Conservation (phyloP, 2,797 vertebrate genomes). For the Peromyscus melanophrys region DNA sequence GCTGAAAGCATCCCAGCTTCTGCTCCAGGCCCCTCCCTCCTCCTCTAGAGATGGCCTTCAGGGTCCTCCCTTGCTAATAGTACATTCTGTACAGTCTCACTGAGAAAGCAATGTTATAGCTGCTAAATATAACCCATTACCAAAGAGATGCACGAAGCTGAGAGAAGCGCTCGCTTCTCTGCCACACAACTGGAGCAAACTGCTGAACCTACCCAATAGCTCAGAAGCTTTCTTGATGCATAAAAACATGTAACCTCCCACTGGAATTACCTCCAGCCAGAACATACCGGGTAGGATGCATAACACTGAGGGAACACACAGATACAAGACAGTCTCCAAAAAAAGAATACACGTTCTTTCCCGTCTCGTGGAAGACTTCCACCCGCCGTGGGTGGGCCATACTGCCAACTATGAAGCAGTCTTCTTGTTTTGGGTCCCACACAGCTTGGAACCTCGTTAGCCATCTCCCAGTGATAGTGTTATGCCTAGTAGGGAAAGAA, state of each 20-base stretch:
- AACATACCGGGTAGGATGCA: conserved; percentile 92
- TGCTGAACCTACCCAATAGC: background rate
- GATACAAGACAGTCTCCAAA: conserved; percentile 88
- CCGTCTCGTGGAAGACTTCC: conserved; percentile 91
- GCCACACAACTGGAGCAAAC: conserved; percentile 35
- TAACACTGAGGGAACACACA: conserved; percentile 90
- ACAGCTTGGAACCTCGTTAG: conserved; percentile 90
- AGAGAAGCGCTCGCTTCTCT: background rate
- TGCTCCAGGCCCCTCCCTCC: background rate
- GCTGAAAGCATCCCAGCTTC: background rate
- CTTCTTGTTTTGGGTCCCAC: conserved; percentile 95
- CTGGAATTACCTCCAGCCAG: conserved; percentile 93
- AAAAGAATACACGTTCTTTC: conserved; percentile 89
- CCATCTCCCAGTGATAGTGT: conserved; percentile 92
- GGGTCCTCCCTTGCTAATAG: conserved; percentile 6
- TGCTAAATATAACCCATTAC: conserved; percentile 19
- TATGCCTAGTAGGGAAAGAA: conserved; percentile 87
- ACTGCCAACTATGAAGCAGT: conserved; percentile 93
- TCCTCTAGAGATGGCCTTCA: background rate
- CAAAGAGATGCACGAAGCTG: conserved; percentile 48
- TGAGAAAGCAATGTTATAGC: conserved; percentile 59
- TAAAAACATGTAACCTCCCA: conserved; percentile 93
- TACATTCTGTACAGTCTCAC: conserved; percentile 36
- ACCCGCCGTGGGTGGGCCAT: conserved; percentile 89
- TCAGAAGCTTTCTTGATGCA: conserved; percentile 71